These are phyloP conservation scores for Channallabes apus DNA, from an alignment of 2,797 vertebrate genomes.

Conservation along the genomic window DNA sequence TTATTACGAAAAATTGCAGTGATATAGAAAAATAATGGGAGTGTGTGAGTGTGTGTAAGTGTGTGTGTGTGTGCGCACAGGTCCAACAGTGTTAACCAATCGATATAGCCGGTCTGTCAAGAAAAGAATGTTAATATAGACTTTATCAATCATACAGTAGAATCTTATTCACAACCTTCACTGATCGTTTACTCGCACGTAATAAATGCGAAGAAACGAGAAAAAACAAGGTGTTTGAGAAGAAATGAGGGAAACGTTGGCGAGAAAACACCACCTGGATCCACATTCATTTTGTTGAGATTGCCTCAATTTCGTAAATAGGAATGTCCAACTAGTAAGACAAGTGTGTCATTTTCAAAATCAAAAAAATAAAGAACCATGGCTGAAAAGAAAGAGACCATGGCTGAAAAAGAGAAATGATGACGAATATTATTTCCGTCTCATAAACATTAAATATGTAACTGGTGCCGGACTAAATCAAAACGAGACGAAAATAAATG, in stretches of 20 bases:
- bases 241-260: not conserved
- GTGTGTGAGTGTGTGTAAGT: conserved; percentile 2
- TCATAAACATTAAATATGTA: no score
- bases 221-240: not conserved
- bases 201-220: not conserved
- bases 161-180: not conserved
- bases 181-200: not conserved
- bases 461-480: not conserved
- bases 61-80: conserved; percentile 10
- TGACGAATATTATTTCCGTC: not conserved
- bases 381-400: no score
- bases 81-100: conserved; percentile 51
- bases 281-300: not conserved
- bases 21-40: conserved; percentile 33
- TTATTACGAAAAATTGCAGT: conserved; percentile 41
- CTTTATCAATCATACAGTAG: conserved; percentile 40
- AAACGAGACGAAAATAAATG: not conserved
- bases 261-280: not conserved
- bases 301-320: not conserved
- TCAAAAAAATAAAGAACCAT: not conserved
- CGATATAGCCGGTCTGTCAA: conserved; percentile 37
- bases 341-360: not conserved
- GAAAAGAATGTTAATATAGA: conserved; percentile 36
- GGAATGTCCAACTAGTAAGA: not conserved
- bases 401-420: not conserved